These are phyloP conservation scores for Frankliniella fusca DNA, from an alignment of 2,888 invertebrate genomes.

Conservation along the genomic window DNA sequence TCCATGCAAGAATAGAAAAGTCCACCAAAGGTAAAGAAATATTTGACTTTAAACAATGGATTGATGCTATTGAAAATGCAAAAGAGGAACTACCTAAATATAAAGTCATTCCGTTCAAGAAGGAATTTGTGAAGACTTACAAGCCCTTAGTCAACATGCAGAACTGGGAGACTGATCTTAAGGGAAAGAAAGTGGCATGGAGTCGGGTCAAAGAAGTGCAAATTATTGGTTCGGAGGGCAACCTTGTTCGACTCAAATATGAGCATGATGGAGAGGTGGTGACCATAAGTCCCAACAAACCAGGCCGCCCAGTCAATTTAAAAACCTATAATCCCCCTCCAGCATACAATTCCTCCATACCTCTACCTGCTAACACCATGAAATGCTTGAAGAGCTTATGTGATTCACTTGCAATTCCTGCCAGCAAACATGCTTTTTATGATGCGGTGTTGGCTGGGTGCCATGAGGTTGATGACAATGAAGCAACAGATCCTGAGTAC, in stretches of 20 bases:
- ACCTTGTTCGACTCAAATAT: neutral
- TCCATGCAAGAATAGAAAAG: conserved; percentile 26
- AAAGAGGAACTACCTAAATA: neutral
- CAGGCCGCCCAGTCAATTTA: neutral
- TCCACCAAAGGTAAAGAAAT: neutral
- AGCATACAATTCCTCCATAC: neutral
- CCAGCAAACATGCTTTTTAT: neutral
- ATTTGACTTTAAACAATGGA: neutral
- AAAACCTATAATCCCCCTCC: neutral
- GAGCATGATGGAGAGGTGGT: neutral
- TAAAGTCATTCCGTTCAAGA: neutral
- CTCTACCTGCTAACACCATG: neutral
- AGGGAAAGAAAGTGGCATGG: neutral
- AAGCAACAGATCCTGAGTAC: neutral
- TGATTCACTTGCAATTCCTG: neutral
- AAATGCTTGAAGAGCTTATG: neutral
- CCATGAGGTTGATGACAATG: neutral
- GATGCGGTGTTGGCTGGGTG: neutral
- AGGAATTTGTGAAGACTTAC: neutral
- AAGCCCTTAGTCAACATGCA: neutral
- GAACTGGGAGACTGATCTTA: neutral
- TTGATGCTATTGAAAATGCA: no score
- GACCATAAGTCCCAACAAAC: neutral
- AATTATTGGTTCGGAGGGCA: neutral
- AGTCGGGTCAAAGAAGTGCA: neutral